A percentile compares a stretch with the other conserved stretches of the same genome.
Evolutionary conservation across 2,113 vertebrate genomes (phyloP).

Genomic region (Esox niger): DNA sequence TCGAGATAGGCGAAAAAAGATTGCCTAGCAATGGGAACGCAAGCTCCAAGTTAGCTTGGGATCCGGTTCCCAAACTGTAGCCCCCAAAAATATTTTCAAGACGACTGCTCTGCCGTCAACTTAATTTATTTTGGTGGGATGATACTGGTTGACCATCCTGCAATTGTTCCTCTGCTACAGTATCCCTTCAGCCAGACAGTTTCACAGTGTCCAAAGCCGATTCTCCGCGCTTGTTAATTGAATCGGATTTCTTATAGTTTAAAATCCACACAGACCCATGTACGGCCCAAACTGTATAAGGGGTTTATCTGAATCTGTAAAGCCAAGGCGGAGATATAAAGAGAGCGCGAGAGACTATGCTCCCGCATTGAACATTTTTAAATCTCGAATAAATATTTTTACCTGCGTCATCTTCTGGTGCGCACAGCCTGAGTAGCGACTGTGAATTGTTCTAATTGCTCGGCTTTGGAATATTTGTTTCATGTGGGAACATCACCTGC

Average conservation of each 20-base stretch:
- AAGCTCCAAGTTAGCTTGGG: too few species aligned
- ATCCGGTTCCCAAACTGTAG: too few species aligned
- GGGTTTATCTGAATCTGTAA: constrained; percentile 75
- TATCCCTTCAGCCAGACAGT: constrained; percentile 48
- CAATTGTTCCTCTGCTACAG: constrained; percentile 15
- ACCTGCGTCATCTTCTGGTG: constrained; percentile 39
- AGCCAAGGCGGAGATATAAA: constrained; percentile 69
- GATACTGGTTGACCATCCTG: constrained; percentile 7
- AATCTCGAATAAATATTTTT: constrained; percentile 57
- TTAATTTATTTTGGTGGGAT: too few species aligned
- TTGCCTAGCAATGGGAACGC: too few species aligned
- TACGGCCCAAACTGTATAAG: constrained; percentile 75
- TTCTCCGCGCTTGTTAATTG: constrained; percentile 78
- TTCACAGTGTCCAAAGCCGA: constrained; percentile 75
- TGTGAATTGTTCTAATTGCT: background rate
- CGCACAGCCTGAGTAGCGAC: background rate
- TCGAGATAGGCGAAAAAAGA: too few species aligned
- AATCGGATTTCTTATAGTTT: constrained; percentile 82
- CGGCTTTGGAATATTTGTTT: constrained; percentile 36
- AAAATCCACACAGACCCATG: constrained; percentile 70
- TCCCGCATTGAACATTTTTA: constrained; percentile 57
- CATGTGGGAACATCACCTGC: constrained; percentile 26
- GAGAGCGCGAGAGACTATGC: constrained; percentile 65
- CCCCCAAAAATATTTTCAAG: too few species aligned
- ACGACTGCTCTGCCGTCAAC: too few species aligned